phyloP scores from a whole-genome alignment of 2,888 invertebrate genomes.

The Meghimatium bilineatum region DNA sequence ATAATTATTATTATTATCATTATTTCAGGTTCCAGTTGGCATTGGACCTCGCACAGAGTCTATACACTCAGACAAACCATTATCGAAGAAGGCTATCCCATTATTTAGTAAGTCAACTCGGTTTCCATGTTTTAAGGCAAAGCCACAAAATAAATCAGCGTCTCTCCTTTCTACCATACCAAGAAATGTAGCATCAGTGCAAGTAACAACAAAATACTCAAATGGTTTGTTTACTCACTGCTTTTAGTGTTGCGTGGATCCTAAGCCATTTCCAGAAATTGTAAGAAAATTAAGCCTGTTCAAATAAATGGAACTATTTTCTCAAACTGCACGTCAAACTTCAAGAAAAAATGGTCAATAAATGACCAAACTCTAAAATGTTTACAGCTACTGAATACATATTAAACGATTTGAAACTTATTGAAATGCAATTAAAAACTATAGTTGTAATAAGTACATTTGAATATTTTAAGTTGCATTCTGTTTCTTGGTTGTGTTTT shows the following conservation, averaged over 20 bases:
- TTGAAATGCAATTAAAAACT: too few species aligned
- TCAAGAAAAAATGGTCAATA: too few species aligned
- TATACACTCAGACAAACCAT: slow-evolving; percentile 53
- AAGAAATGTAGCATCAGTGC: slow-evolving; percentile 44
- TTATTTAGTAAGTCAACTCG: slow-evolving; percentile 66
- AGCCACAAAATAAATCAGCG: not conserved
- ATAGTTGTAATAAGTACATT: too few species aligned
- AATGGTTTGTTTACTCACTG: slow-evolving; percentile 49
- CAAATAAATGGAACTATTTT: too few species aligned
- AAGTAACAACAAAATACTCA: slow-evolving; percentile 51
- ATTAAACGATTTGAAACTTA: too few species aligned
- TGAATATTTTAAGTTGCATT: too few species aligned
- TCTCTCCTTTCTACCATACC: slow-evolving; percentile 23
- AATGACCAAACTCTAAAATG: too few species aligned
- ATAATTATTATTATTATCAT: not conserved
- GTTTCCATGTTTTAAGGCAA: slow-evolving; percentile 66
- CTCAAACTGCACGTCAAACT: too few species aligned
- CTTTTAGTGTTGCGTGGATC: slow-evolving; percentile 47
- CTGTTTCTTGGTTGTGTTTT: too few species aligned
- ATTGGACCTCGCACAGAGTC: slow-evolving; percentile 66
- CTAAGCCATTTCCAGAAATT: not conserved
- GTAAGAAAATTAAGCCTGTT: not conserved
- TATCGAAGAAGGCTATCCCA: slow-evolving; percentile 59
- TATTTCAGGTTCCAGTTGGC: slow-evolving; percentile 60
- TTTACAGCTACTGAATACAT: too few species aligned